These are phyloP conservation scores for Oriolus oriolus DNA, from an alignment of 2,113 vertebrate species.

Conservation along the genomic window DNA sequence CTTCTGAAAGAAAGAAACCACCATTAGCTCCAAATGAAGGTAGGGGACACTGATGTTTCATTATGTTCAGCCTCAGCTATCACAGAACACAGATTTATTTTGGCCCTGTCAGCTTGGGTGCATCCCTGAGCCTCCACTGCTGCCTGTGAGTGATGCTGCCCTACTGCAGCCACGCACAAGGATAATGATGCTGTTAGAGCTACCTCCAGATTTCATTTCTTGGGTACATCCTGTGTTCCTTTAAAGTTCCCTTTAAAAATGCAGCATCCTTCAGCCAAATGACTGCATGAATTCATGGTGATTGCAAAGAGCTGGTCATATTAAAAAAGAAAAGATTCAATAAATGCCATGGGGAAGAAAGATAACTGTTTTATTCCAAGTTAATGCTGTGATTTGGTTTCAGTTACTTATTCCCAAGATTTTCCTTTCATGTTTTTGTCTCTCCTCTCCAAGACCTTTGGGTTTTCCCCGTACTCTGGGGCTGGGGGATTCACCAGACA, in stretches of 20 bases:
- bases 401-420: background rate
- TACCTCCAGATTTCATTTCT: background rate
- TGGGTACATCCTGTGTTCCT: background rate
- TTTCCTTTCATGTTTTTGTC: background rate
- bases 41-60: background rate
- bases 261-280: background rate
- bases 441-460: background rate
- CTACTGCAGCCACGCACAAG: background rate
- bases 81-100: background rate
- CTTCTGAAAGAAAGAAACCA: background rate
- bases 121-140: background rate
- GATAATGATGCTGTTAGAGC: background rate
- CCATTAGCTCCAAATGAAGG: background rate
- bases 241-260: background rate
- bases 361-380: background rate
- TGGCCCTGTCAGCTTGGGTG: background rate
- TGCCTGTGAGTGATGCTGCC: background rate
- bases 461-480: background rate
- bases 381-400: background rate
- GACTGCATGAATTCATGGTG: background rate
- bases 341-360: background rate
- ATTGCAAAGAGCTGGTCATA: background rate
- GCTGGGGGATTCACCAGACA: background rate
- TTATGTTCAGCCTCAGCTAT: background rate
- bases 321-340: background rate